phyloP scores from a whole-genome alignment of 2,888 invertebrate genomes.

The Limenitis camilla region DNA sequence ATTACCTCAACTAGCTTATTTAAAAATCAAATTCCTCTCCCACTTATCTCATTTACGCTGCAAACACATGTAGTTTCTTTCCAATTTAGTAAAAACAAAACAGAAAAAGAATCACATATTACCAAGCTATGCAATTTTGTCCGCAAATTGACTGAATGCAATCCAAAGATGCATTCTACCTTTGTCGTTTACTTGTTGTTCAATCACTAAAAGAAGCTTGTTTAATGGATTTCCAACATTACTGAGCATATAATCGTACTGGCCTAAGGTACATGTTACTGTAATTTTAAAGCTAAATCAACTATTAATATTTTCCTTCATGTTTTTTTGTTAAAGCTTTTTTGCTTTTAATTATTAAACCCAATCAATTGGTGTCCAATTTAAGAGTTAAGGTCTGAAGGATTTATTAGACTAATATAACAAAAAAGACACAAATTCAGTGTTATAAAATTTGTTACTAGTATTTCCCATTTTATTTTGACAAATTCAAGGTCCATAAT shows the following conservation, averaged over 20 bases:
- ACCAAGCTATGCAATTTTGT: slow-evolving; percentile 48
- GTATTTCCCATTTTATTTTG: too few species aligned
- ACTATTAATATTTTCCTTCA: neutral
- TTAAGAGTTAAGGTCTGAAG: too few species aligned
- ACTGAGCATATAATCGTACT: slow-evolving; percentile 71
- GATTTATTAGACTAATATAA: too few species aligned
- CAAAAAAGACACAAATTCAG: too few species aligned
- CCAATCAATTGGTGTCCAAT: too few species aligned
- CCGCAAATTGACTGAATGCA: slow-evolving; percentile 60
- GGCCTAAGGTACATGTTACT: slow-evolving; percentile 38
- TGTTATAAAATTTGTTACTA: too few species aligned
- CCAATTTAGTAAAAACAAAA: slow-evolving; percentile 11
- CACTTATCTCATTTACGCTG: slow-evolving; percentile 1
- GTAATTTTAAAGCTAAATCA: neutral
- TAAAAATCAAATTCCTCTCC: neutral
- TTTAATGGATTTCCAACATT: slow-evolving; percentile 75
- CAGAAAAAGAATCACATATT: slow-evolving; percentile 15
- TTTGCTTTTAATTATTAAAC: neutral
- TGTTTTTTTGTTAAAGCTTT: neutral
- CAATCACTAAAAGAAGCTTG: slow-evolving; percentile 72
- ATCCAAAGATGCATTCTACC: slow-evolving; percentile 64
- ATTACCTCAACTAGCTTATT: neutral
- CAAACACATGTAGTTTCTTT: slow-evolving; percentile 7
- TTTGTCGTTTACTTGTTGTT: slow-evolving; percentile 59
- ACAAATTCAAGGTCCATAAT: too few species aligned